A percentile compares a stretch with the other conserved stretches of the same genome.
These are phyloP conservation scores for Plecotus auritus DNA, from an alignment of 2,113 vertebrate genomes.

Conservation along the genomic window DNA sequence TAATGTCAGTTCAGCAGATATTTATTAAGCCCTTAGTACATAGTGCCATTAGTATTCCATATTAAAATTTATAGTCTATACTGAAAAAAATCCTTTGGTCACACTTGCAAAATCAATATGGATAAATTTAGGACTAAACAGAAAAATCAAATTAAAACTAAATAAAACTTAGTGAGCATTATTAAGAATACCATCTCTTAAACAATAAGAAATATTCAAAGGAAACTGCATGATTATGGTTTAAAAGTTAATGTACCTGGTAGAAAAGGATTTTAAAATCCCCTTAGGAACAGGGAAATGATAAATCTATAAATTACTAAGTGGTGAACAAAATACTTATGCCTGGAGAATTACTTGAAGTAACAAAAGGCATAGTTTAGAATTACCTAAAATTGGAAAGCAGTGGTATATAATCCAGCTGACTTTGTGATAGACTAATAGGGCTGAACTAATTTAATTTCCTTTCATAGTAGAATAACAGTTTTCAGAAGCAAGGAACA, in stretches of 20 bases:
- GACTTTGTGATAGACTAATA: slow-evolving; percentile 5
- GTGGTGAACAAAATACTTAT: not conserved
- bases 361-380: slow-evolving; percentile 16
- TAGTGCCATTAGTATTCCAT: not conserved
- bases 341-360: not conserved
- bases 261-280: not conserved
- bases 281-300: not conserved
- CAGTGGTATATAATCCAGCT: not conserved
- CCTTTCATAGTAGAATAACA: not conserved
- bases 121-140: not conserved
- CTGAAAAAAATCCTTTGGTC: not conserved
- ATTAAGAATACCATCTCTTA: not conserved
- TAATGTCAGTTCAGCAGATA: not conserved
- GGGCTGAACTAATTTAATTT: slow-evolving; percentile 36
- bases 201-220: not conserved
- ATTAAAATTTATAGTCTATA: not conserved
- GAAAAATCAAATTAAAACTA: not conserved
- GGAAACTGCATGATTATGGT: not conserved
- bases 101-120: not conserved
- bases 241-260: not conserved
- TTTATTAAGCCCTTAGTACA: not conserved
- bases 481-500: not conserved
- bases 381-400: slow-evolving; percentile 10
- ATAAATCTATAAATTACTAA: slow-evolving; percentile 22
- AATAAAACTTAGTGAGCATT: not conserved